phyloP scores from a whole-genome alignment of 2,113 vertebrate species.

The Clarias magur region DNA sequence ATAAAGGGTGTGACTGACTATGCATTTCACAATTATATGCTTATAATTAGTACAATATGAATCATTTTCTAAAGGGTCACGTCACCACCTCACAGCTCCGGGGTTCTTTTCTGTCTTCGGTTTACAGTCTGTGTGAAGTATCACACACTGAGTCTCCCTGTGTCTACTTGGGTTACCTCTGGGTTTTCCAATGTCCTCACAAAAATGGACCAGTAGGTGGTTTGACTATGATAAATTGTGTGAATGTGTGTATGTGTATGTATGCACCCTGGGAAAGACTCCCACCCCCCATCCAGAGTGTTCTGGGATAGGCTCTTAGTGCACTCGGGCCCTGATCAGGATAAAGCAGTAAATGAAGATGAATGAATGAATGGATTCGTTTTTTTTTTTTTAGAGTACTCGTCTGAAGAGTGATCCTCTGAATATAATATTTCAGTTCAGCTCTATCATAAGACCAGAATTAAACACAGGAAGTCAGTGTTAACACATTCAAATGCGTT shows the following conservation, averaged over 20 bases:
- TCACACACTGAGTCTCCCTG: background rate
- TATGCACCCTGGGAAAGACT: background rate
- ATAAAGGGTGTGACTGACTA: background rate
- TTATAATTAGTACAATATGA: background rate
- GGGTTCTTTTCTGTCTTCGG: background rate
- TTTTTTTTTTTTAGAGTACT: background rate
- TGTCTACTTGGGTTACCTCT: background rate
- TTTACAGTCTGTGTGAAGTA: background rate
- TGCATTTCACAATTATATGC: background rate
- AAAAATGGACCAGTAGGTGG: background rate
- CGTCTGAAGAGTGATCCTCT: background rate
- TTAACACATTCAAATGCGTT: background rate
- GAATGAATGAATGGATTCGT: background rate
- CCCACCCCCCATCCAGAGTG: background rate
- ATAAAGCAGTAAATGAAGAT: background rate
- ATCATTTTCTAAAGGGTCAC: background rate
- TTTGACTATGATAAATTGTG: background rate
- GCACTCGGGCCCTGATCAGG: background rate
- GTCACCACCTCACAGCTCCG: background rate
- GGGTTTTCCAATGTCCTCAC: background rate
- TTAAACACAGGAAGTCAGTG: background rate
- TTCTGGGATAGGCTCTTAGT: background rate
- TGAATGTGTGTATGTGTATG: background rate
- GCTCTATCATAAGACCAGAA: background rate
- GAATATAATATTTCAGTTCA: background rate